Percentiles rank a stretch among this genome's conserved stretches.
Evolutionary conservation across 1,140 invertebrate genomes (phyloP).

Genomic region (Apis laboriosa): DNA sequence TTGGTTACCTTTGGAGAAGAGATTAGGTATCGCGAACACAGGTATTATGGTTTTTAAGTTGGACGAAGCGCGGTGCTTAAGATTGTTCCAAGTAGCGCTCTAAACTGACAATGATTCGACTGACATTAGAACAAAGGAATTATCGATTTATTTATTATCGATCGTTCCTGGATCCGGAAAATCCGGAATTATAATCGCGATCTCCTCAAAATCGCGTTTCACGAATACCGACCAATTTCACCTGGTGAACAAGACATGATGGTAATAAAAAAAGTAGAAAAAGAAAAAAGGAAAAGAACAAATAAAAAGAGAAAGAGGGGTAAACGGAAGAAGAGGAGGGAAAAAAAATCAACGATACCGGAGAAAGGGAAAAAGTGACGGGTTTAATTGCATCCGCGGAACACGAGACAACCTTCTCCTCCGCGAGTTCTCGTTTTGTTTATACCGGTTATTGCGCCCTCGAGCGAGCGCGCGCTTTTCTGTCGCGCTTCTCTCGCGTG

Average conservation of each 20-base stretch:
- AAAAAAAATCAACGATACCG: background rate
- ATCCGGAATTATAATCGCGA: background rate
- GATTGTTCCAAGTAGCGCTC: background rate
- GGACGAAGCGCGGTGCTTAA: background rate
- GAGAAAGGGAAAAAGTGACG: conserved; percentile 7
- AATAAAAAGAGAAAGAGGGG: background rate
- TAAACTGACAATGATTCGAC: background rate
- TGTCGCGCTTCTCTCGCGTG: conserved; percentile 17
- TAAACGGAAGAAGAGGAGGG: background rate
- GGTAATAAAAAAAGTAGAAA: background rate
- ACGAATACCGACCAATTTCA: background rate
- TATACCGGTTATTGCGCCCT: conserved; percentile 34
- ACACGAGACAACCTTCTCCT: background rate
- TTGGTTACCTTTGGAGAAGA: too few relatives aligned
- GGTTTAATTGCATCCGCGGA: conserved; percentile 31
- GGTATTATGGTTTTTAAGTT: background rate
- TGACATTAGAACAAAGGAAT: background rate
- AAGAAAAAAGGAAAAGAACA: background rate
- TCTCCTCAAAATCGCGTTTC: conserved; percentile 4
- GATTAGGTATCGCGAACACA: too few relatives aligned
- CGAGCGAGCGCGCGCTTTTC: background rate
- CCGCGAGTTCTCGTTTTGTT: conserved; percentile 27
- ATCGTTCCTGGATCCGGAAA: background rate
- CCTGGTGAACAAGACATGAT: background rate
- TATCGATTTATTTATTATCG: background rate